Evolutionary conservation across 1,140 invertebrate genomes (phyloP).

Genomic region (Drosophila pandora): DNA sequence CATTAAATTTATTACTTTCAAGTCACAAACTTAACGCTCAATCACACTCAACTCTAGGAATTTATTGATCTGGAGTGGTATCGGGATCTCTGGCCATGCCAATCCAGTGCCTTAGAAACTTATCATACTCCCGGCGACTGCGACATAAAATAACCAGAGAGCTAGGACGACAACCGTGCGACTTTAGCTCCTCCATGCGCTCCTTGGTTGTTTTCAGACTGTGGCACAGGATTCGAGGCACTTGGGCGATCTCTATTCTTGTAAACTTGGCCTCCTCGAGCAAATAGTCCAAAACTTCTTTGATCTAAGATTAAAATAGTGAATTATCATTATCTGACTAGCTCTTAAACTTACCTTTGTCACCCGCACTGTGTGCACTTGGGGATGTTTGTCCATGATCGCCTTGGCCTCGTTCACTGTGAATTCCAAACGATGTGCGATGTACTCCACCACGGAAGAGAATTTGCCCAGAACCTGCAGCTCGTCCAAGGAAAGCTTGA

Average conservation of each 20-base stretch:
- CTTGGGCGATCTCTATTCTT: conserved; percentile 83
- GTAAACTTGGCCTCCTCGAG: conserved; percentile 84
- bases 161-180: conserved; percentile 81
- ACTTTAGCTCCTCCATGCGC: conserved; percentile 83
- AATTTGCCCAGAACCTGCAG: conserved; percentile 83
- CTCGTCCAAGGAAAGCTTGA: conserved; percentile 83
- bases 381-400: conserved; percentile 84
- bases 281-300: conserved; percentile 85
- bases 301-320: conserved; percentile 53
- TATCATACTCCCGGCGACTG: conserved; percentile 84
- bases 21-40: background rate
- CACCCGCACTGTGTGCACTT: conserved; percentile 83
- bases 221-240: conserved; percentile 85
- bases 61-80: background rate
- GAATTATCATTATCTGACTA: too few relatives aligned
- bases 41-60: background rate
- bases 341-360: conserved; percentile 76
- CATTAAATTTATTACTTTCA: background rate
- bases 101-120: conserved; percentile 76
- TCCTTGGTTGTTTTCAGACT: conserved; percentile 84
- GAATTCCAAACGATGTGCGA: conserved; percentile 84
- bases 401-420: conserved; percentile 71
- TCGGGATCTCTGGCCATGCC: conserved; percentile 4
- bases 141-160: conserved; percentile 84
- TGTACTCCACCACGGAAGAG: conserved; percentile 83